Percentiles rank a stretch among this genome's conserved stretches.
phyloP scores from a whole-genome alignment of 2,888 invertebrate genomes.

The Rutpela maculata region DNA sequence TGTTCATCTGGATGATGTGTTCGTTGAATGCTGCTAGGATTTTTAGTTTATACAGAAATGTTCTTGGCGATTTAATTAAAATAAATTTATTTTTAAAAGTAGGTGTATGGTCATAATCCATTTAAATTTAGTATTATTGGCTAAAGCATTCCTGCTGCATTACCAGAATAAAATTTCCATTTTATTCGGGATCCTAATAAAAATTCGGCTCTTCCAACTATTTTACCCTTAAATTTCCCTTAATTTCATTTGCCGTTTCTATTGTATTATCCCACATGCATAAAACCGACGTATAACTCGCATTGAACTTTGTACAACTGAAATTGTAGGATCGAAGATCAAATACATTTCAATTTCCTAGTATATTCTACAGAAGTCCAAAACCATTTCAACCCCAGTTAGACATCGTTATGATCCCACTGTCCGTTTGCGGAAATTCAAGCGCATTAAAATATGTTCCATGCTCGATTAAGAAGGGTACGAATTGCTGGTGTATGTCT shows the following conservation, averaged over 20 bases:
- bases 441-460: constrained; percentile 67
- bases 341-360: constrained; percentile 38
- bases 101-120: constrained; percentile 12
- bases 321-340: constrained; percentile 27
- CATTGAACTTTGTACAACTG: constrained; percentile 24
- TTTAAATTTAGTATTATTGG: constrained; percentile 27
- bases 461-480: constrained; percentile 65
- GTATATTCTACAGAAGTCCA: constrained; percentile 8
- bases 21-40: not conserved
- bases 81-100: not conserved
- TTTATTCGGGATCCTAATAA: constrained; percentile 30
- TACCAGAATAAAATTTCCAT: constrained; percentile 37
- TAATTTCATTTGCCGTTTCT: constrained; percentile 29
- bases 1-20: too few species aligned
- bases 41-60: not conserved
- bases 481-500: constrained; percentile 41
- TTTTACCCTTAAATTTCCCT: constrained; percentile 29
- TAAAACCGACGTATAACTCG: constrained; percentile 17
- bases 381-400: constrained; percentile 27
- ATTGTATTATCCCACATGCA: constrained; percentile 11
- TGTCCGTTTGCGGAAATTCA: constrained; percentile 55
- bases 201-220: constrained; percentile 29
- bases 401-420: constrained; percentile 45
- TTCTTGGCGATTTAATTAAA: not conserved
- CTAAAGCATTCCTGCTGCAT: constrained; percentile 24